Evolutionary conservation across 2,888 invertebrate genomes (phyloP), one percentile per base, ranked within the genome.

Genomic region (Drosophila pseudotalamancana): DNA sequence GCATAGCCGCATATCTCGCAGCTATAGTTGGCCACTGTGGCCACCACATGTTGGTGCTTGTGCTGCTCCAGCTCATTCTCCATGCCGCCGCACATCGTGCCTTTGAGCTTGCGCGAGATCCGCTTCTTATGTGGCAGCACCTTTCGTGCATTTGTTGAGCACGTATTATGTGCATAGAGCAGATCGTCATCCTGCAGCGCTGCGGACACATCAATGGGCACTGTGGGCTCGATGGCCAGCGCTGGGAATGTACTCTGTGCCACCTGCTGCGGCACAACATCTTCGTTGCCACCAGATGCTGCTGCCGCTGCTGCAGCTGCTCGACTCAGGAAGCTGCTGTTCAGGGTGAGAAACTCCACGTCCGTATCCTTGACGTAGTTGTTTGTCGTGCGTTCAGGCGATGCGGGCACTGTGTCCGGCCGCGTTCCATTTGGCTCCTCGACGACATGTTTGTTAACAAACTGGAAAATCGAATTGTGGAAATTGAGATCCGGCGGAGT

Each of bases 51-150:
- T 23, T 23, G 71, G 27, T 43, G 59, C 25, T 59, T 59, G 46
- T 59, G 59, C 29, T 59, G 81, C n/a, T 84, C 66, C 18, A 70
- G n/a, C 5, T 74, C 78, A 0, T 39, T n/a, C n/a, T 86, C 84
- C 16, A 77, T 55, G 43, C 77, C 66, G 25, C 78, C 71, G 23
- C 54, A 60, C 34, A 79, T 59, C 85, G 70, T 92, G 1, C 87
- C 93, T 80, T 94, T 94, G 16, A 97, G 91, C 82, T 96, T 97
- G 56, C 94, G 92, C 0, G 97, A 95, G 73, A 97, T 96, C 57
- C 97, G 92, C 89, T 97, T 97, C 90, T 97, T 97, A 89, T 97
- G 97, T 0, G 97, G 97, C 57, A 97, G 91, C 70, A 95, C 95
- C 90, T 95, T 95, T 73, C 94, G 94, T 54, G 90, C 82, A 45